Percentiles rank a stretch among this genome's conserved stretches.
Evolutionary conservation across 2,113 vertebrate genomes (phyloP).

Genomic region (Oostethus manadensis): DNA sequence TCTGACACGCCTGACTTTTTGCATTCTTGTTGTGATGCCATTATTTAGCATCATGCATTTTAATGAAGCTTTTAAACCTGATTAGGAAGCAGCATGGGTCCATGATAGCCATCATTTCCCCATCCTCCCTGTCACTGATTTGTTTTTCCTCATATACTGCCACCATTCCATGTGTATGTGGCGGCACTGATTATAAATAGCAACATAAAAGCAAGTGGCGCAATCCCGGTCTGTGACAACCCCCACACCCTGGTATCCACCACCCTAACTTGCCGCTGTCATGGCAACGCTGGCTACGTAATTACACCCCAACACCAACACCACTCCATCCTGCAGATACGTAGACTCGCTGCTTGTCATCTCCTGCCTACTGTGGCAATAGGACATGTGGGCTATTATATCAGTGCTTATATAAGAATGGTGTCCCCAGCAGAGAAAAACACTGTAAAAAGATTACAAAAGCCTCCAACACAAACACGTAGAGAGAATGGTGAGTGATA

Average conservation of each 20-base stretch:
- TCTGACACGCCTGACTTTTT: conserved; percentile 11
- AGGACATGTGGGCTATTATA: conserved; percentile 67
- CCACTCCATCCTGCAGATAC: conserved; percentile 68
- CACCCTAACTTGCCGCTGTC: conserved; percentile 74
- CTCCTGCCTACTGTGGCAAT: conserved; percentile 60
- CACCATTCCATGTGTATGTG: conserved; percentile 66
- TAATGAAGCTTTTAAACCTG: conserved; percentile 26
- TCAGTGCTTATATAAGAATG: conserved; percentile 68
- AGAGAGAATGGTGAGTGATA: background rate
- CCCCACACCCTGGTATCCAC: conserved; percentile 72
- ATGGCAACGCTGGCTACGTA: conserved; percentile 75
- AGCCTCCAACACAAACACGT: conserved; percentile 21
- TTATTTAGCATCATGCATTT: conserved; percentile 12
- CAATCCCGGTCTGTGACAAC: conserved; percentile 75
- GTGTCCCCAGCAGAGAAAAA: conserved; percentile 54
- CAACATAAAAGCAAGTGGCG: conserved; percentile 77
- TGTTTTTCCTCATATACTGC: conserved; percentile 52
- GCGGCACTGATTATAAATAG: conserved; percentile 73
- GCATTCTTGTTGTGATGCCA: conserved; percentile 3
- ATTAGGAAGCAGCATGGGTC: conserved; percentile 10
- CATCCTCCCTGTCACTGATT: conserved; percentile 37
- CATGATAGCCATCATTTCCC: conserved; percentile 29
- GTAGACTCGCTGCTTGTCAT: conserved; percentile 64
- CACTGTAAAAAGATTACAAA: conserved; percentile 41
- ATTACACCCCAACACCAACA: conserved; percentile 57